Evolutionary conservation across 2,113 vertebrate genomes (phyloP).

Genomic region (Prionailurus bengalensis): DNA sequence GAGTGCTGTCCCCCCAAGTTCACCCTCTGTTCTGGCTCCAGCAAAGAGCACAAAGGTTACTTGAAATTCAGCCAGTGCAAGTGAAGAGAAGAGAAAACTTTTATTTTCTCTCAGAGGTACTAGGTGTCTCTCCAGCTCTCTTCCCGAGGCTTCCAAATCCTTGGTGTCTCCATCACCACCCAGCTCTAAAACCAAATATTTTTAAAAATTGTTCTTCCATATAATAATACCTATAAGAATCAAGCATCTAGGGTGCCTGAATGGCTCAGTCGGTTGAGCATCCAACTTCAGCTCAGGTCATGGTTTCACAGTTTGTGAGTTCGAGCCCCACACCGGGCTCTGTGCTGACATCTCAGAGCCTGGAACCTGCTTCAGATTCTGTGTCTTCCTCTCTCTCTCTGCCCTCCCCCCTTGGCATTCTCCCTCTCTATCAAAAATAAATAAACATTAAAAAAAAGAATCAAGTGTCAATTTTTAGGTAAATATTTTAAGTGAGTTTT

Average conservation of each 20-base stretch:
- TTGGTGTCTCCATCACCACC: background rate
- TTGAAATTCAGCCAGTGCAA: background rate
- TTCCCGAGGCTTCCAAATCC: background rate
- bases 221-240: background rate
- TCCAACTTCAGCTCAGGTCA: no score
- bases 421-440: no score
- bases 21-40: background rate
- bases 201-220: background rate
- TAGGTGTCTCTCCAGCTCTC: background rate
- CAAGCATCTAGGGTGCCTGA: background rate
- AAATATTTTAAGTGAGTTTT: conserved; percentile 1
- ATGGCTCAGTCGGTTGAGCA: no score
- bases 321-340: no score
- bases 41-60: background rate
- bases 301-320: no score
- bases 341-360: no score
- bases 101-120: background rate
- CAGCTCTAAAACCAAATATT: background rate
- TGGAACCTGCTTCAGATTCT: no score
- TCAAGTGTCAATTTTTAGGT: background rate
- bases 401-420: no score
- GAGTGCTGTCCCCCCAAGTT: background rate
- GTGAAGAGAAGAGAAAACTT: background rate
- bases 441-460: background rate
- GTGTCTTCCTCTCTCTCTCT: no score